A percentile compares a stretch with the other conserved stretches of the same genome.
phyloP scores from a whole-genome alignment of 2,888 invertebrate genomes.

The Rhyacophila evoluta region DNA sequence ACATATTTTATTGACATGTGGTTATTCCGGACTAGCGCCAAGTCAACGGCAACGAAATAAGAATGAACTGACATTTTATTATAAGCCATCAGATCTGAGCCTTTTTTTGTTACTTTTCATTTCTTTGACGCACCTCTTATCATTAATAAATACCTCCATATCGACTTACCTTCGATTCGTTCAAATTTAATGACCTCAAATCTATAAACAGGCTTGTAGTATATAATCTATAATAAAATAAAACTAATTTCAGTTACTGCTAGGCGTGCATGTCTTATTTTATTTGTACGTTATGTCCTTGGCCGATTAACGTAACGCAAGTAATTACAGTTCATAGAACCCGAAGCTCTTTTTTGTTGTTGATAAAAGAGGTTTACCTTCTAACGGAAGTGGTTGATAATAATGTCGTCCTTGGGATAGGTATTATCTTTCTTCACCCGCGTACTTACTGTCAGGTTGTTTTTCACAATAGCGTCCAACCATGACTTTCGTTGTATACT shows the following conservation, averaged over 20 bases:
- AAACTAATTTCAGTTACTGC: not conserved
- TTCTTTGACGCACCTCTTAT: not conserved
- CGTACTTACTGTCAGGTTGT: not conserved
- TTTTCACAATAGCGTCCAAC: not conserved
- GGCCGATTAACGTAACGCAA: not conserved
- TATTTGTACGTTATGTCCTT: not conserved
- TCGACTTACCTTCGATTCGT: not conserved
- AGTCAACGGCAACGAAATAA: too few species aligned
- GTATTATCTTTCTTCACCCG: not conserved
- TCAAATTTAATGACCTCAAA: not conserved
- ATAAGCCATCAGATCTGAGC: too few species aligned
- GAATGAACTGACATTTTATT: too few species aligned
- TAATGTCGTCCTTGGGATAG: slow-evolving; percentile 13
- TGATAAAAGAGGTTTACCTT: slow-evolving; percentile 1
- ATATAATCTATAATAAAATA: not conserved
- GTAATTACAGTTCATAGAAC: slow-evolving; percentile 3
- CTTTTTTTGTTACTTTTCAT: too few species aligned
- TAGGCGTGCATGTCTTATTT: too few species aligned
- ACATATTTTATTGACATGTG: too few species aligned
- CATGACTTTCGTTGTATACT: slow-evolving; percentile 10
- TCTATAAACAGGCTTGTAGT: not conserved
- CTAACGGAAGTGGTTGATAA: slow-evolving; percentile 19
- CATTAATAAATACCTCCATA: not conserved
- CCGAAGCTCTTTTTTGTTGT: not conserved
- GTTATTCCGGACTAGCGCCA: too few species aligned